Conservation (phyloP, 64 coral and sea anemone genomes). For the Dendrophyllia cribrosa region DNA sequence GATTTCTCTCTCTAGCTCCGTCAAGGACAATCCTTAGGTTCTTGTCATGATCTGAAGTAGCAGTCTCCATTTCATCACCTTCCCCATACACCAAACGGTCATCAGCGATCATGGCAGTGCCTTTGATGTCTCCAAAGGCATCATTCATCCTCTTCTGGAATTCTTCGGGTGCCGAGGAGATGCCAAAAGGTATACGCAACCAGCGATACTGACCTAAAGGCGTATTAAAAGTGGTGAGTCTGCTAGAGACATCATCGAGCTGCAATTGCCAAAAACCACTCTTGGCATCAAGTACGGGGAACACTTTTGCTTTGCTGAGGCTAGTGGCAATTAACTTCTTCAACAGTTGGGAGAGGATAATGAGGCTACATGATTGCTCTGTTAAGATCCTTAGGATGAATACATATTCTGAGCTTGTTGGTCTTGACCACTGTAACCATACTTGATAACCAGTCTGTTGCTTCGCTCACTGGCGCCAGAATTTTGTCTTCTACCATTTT, state of each 20-base stretch:
- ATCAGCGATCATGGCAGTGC: slow-evolving; percentile 32
- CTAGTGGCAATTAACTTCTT: slow-evolving; percentile 52
- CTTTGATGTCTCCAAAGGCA: slow-evolving; percentile 8
- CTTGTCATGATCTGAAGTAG: too few relatives aligned
- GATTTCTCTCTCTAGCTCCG: too few relatives aligned
- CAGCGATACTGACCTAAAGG: too few relatives aligned
- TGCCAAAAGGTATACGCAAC: slow-evolving; percentile 1
- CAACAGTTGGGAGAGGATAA: slow-evolving; percentile 26
- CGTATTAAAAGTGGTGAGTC: not conserved
- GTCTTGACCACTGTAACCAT: too few relatives aligned
- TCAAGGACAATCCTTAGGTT: too few relatives aligned
- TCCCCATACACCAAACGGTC: slow-evolving; percentile 15
- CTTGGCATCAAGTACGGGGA: not conserved
- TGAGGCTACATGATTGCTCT: slow-evolving; percentile 26
- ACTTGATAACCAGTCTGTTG: too few relatives aligned
- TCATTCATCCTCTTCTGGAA: slow-evolving; percentile 14
- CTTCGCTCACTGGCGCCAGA: too few relatives aligned
- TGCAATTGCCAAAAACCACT: slow-evolving; percentile 5
- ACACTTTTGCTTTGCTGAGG: too few relatives aligned
- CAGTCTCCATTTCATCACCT: not conserved
- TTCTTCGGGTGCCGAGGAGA: slow-evolving; percentile 17
- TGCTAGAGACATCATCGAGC: slow-evolving; percentile 4
- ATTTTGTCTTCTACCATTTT: slow-evolving; percentile 8
- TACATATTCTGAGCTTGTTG: slow-evolving; percentile 36
- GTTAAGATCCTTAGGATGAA: slow-evolving; percentile 43